Percentiles rank a stretch among this genome's conserved stretches.
Evolutionary conservation across 2,797 vertebrate species (phyloP).

Genomic region (Aldrovandia affinis): DNA sequence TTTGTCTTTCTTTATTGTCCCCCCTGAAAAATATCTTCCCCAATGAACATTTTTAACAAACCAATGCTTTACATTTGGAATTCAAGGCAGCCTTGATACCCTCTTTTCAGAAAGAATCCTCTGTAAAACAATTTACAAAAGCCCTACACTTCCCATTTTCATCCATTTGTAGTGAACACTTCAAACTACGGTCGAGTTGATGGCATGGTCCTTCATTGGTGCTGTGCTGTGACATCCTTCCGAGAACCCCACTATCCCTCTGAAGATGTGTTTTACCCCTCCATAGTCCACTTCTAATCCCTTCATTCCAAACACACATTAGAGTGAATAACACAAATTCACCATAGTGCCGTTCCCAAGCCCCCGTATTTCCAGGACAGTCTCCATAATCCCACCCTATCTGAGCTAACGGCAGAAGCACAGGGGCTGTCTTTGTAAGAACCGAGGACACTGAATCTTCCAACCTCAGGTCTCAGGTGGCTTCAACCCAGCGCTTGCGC

Average conservation of each 20-base stretch:
- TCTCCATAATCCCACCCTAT: not conserved
- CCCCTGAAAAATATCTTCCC: not conserved
- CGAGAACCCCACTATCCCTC: not conserved
- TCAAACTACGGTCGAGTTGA: not conserved
- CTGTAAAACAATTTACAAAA: not conserved
- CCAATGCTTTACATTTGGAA: no score
- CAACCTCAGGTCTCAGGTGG: not conserved
- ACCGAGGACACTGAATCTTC: slow-evolving; percentile 10
- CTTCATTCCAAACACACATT: not conserved
- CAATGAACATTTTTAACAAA: not conserved
- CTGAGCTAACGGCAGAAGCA: not conserved
- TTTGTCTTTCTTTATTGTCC: not conserved
- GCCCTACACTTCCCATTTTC: not conserved
- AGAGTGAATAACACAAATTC: not conserved
- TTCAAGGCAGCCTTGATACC: not conserved
- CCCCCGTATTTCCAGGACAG: not conserved
- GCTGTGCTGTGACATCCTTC: not conserved
- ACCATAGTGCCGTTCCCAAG: not conserved
- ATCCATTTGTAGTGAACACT: not conserved
- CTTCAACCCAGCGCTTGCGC: slow-evolving; percentile 3
- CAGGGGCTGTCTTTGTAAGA: slow-evolving; percentile 17
- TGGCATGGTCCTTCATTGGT: not conserved
- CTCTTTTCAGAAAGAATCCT: slow-evolving; percentile 1
- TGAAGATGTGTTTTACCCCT: not conserved
- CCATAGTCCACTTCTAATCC: not conserved